Percentiles rank a stretch among this genome's conserved stretches.
Conservation (phyloP, 2,113 vertebrate species). For the Vombatus ursinus region DNA sequence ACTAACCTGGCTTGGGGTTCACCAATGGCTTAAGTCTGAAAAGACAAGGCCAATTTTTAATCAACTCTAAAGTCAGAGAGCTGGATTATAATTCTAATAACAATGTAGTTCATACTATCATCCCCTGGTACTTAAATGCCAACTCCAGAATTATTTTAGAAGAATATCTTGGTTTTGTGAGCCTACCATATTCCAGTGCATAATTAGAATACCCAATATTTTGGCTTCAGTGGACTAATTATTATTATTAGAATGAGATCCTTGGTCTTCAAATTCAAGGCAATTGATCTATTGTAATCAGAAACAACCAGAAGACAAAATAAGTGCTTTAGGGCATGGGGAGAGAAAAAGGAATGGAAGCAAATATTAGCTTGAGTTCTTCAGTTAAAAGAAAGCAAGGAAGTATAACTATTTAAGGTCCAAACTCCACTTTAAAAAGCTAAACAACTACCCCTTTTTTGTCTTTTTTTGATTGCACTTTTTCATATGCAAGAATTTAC, state of each 20-base stretch:
- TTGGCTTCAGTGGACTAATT: not conserved
- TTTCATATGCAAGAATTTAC: conserved; percentile 20
- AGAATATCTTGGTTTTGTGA: not conserved
- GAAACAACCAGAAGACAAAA: conserved; percentile 16
- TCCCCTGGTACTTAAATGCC: not conserved
- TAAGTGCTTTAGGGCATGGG: not conserved
- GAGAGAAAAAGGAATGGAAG: not conserved
- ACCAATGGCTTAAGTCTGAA: conserved; percentile 4
- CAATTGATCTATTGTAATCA: conserved; percentile 1
- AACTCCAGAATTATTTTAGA: not conserved
- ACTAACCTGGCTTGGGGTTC: not conserved
- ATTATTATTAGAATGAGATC: not conserved
- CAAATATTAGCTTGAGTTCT: not conserved
- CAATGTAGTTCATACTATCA: not conserved
- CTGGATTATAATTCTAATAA: not conserved
- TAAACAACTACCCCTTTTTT: not conserved
- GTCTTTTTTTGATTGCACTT: not conserved
- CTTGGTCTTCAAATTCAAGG: not conserved
- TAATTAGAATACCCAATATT: not conserved
- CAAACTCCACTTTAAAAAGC: not conserved
- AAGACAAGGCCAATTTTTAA: conserved; percentile 15
- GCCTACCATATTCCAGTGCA: not conserved
- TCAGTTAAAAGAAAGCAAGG: not conserved
- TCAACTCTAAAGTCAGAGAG: not conserved
- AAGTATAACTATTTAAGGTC: not conserved